These are phyloP conservation scores for Troides oblongomaculatus DNA, from an alignment of 2,888 invertebrate species.

Conservation along the genomic window DNA sequence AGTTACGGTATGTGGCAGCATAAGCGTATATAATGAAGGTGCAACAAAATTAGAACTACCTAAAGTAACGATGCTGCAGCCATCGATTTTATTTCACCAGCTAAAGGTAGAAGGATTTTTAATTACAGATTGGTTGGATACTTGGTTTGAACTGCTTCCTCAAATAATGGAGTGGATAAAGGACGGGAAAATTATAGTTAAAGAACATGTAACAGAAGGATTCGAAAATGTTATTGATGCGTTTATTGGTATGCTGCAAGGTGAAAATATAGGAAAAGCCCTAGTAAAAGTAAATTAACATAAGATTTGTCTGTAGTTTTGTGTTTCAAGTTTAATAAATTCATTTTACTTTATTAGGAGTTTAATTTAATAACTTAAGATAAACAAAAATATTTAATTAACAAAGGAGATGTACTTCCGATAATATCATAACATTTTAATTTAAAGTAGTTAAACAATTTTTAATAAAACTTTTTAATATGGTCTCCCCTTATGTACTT, in stretches of 20 bases:
- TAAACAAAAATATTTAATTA: too few relatives aligned
- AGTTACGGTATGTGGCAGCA: conserved; percentile 54
- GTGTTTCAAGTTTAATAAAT: too few relatives aligned
- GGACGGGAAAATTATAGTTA: conserved; percentile 82
- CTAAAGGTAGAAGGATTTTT: conserved; percentile 83
- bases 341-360: too few relatives aligned
- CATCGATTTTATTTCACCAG: conserved; percentile 76
- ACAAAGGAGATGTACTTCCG: too few relatives aligned
- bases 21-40: conserved; percentile 57
- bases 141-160: conserved; percentile 73
- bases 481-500: too few relatives aligned
- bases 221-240: conserved; percentile 85
- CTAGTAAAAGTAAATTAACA: conserved; percentile 63
- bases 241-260: conserved; percentile 82
- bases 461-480: too few relatives aligned
- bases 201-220: conserved; percentile 84
- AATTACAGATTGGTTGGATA: conserved; percentile 71
- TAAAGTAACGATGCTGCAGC: conserved; percentile 72
- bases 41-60: conserved; percentile 41
- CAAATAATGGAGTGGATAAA: conserved; percentile 81
- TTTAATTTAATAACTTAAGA: too few relatives aligned
- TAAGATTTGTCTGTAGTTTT: not conserved
- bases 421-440: too few relatives aligned
- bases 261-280: conserved; percentile 85
- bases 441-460: too few relatives aligned